Base-by-base conservation (phyloP, 2,113 vertebrate species). In the Atherinomorus stipes region DNA sequence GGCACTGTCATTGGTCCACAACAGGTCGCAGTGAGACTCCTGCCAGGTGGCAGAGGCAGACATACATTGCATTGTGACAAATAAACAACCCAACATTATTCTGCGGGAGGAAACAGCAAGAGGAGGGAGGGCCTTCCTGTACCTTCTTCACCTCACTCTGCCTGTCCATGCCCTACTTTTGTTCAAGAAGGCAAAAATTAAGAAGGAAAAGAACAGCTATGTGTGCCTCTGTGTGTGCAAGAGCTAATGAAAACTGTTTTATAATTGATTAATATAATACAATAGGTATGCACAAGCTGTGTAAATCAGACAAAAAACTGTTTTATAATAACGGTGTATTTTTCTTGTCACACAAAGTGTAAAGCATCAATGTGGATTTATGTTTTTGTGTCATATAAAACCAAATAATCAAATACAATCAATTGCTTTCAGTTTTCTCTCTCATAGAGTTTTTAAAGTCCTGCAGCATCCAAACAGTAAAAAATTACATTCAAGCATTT, bases 401-500 rank as follows among this genome's bases (percentile, higher is more conserved):
- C 54, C 64, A 26, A 77, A 62, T 64, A 60, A 56, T 70, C 40
- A 49, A 61, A 70, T 54, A 61, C 45, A 75, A 83, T 69, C 60
- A 13, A 44, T 44, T 63, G 57, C 60, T 88, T 90, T 89, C 71
- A 80, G 25, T 80, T 71, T 71, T 21, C 31, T 73, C 66, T 73
- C 74, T 72, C 64, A 64, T 70, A n/a, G 57, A 80, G 72, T 86
- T 85, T 90, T 89, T 92, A 88, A 91, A 93, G 90, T 90, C 89
- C 92, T 89, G 85, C 72, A 90, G 80, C 87, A 85, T 89, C 76
- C 84, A 82, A 81, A 72, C 23, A 86, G 71, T 56, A 81, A 79
- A 85, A 53, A 86, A 86, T 34, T 90, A 83, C 83, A 81, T 90
- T 88, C 76, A 89, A 91, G 85, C 60, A 67, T 79, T 67, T 81